These are phyloP conservation scores for Pachypanchax playfairii DNA, from an alignment of 2,113 vertebrate species.

Conservation along the genomic window DNA sequence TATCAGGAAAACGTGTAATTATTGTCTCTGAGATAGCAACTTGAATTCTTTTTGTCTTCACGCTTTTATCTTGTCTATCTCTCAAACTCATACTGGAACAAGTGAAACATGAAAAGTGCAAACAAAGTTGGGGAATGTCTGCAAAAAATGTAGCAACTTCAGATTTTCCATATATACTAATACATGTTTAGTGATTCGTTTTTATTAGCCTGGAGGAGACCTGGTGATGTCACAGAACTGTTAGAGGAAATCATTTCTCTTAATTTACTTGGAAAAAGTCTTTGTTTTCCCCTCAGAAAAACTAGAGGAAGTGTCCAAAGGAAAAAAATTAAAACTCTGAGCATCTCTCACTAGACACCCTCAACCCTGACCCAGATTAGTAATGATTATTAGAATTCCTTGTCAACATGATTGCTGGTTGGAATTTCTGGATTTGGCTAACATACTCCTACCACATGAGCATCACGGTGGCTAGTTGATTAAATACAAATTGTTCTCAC, in stretches of 20 bases:
- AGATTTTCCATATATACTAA: background rate
- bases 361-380: background rate
- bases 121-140: background rate
- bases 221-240: background rate
- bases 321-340: background rate
- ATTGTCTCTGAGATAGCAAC: background rate
- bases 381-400: too few relatives aligned
- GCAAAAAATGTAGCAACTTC: background rate
- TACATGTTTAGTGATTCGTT: slow-evolving; percentile 4
- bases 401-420: too few relatives aligned
- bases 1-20: background rate
- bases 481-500: too few relatives aligned
- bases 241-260: background rate
- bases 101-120: background rate
- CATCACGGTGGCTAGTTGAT: too few relatives aligned
- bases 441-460: too few relatives aligned
- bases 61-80: too few relatives aligned
- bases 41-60: background rate
- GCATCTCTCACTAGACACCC: background rate
- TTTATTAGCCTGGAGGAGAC: slow-evolving; percentile 4
- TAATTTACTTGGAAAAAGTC: background rate
- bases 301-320: background rate
- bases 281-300: background rate
- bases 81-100: too few relatives aligned
- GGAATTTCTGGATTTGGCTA: too few relatives aligned